A percentile compares a stretch with the other conserved stretches of the same genome.
These are phyloP conservation scores for Mesorhabditis belari DNA, from an alignment of 2,888 invertebrate species.

Conservation along the genomic window DNA sequence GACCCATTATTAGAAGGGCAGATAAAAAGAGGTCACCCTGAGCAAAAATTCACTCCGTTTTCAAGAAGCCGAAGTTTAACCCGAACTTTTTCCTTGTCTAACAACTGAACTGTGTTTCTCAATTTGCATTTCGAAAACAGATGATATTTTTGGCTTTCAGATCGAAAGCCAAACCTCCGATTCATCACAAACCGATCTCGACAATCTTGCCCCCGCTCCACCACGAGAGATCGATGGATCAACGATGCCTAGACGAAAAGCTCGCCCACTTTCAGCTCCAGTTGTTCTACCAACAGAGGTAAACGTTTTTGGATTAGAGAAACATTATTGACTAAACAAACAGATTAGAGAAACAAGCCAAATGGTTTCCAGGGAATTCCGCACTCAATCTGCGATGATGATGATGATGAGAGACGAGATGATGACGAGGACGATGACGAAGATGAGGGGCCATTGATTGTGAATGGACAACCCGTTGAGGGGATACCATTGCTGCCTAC, in stretches of 20 bases:
- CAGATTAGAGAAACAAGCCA: too few species aligned
- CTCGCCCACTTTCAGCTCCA: neutral
- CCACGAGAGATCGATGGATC: neutral
- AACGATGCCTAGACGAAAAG: neutral
- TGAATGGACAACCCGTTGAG: neutral
- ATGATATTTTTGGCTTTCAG: too few species aligned
- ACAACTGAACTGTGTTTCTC: too few species aligned
- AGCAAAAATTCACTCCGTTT: too few species aligned
- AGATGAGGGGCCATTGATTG: neutral
- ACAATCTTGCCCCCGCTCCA: neutral
- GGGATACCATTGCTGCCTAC: neutral
- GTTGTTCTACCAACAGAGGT: neutral
- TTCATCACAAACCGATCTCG: neutral
- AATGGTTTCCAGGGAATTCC: slow-evolving; percentile 16
- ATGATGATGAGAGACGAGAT: slow-evolving; percentile 7
- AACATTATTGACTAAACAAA: too few species aligned
- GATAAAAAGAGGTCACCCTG: too few species aligned
- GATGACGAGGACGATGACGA: too few species aligned
- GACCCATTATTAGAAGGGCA: too few species aligned
- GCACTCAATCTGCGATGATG: slow-evolving; percentile 27
- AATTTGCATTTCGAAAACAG: too few species aligned
- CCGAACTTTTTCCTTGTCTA: too few species aligned
- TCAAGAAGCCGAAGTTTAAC: too few species aligned
- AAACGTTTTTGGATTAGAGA: neutral
- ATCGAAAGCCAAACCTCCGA: neutral